Conservation (phyloP, 2,888 invertebrate species). For the Diaphora mendica region DNA sequence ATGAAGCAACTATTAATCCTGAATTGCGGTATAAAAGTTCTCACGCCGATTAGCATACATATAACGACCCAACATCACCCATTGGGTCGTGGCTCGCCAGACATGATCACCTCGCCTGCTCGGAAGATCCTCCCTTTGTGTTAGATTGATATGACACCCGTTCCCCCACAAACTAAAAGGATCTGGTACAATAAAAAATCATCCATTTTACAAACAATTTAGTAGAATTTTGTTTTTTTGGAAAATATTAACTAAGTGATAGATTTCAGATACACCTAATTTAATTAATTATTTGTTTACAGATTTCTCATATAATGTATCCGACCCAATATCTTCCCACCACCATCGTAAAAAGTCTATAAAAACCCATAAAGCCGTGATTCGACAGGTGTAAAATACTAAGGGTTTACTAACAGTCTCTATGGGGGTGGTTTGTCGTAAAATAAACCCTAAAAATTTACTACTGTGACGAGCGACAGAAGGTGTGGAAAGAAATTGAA, state of each 20-base stretch:
- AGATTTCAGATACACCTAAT: background rate
- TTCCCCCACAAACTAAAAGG: too few relatives aligned
- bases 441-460: conserved; percentile 21
- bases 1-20: too few relatives aligned
- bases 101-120: too few relatives aligned
- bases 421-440: conserved; percentile 30
- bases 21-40: too few relatives aligned
- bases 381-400: conserved; percentile 33
- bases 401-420: conserved; percentile 26
- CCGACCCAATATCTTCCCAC: conserved; percentile 6
- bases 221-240: too few relatives aligned
- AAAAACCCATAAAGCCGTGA: conserved; percentile 33
- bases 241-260: background rate
- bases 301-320: conserved; percentile 4
- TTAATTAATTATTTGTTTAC: background rate
- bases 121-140: too few relatives aligned
- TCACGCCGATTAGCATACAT: too few relatives aligned
- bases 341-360: conserved; percentile 32
- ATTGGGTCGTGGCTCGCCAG: too few relatives aligned
- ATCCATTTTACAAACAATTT: too few relatives aligned
- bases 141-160: too few relatives aligned
- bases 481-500: background rate
- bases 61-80: too few relatives aligned
- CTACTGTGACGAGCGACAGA: conserved; percentile 3
- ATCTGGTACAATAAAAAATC: too few relatives aligned